These are phyloP conservation scores for Chydorus sphaericus DNA, from an alignment of 2,888 invertebrate species.

Conservation along the genomic window DNA sequence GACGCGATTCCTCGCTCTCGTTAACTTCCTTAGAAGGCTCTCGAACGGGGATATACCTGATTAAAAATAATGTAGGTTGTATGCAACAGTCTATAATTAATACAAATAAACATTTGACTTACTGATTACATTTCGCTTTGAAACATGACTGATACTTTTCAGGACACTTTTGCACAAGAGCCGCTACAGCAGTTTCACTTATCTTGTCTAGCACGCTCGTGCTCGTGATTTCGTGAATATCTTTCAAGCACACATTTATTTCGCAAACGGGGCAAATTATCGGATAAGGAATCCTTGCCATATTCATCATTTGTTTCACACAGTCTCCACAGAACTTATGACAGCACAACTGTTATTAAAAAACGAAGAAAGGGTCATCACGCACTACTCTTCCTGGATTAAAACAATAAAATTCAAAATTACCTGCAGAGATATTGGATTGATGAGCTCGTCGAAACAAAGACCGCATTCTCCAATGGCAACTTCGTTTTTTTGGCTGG, in stretches of 20 bases:
- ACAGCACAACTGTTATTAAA: background rate
- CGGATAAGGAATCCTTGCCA: background rate
- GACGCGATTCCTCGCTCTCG: background rate
- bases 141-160: background rate
- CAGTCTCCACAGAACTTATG: conserved; percentile 7
- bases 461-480: conserved; percentile 3
- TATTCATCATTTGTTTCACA: background rate
- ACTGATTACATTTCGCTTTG: conserved; percentile 2
- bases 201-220: background rate
- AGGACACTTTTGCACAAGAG: background rate
- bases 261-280: conserved; percentile 1
- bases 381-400: too few relatives aligned
- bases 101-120: background rate
- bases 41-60: background rate
- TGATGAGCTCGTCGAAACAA: background rate
- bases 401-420: background rate
- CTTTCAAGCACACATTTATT: background rate
- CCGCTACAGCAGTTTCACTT: background rate
- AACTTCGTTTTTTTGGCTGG: background rate
- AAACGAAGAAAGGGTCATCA: background rate
- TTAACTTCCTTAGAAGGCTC: background rate
- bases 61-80: too few relatives aligned
- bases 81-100: too few relatives aligned
- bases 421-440: background rate
- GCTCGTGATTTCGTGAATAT: conserved; percentile 1